Conservation (phyloP, 2,888 invertebrate species). For the Eupithecia subumbrata region DNA sequence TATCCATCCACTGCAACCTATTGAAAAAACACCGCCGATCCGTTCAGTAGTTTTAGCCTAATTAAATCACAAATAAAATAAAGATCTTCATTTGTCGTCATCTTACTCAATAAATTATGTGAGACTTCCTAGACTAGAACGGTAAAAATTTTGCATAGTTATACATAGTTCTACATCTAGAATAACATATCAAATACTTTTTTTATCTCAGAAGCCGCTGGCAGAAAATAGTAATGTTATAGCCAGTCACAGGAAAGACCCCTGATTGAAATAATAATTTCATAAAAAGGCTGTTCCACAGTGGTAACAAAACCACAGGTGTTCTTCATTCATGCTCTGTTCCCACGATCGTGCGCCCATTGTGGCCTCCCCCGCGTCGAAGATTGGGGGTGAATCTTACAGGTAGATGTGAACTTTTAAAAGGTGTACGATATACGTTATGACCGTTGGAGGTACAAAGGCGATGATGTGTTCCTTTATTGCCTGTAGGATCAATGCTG, state of each 20-base stretch:
- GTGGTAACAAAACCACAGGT: constrained; percentile 62
- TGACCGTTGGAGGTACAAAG: constrained; percentile 57
- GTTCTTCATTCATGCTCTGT: constrained; percentile 62
- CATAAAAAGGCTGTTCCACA: constrained; percentile 26
- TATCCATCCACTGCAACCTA: not conserved
- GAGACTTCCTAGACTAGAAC: not conserved
- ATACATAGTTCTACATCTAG: not conserved
- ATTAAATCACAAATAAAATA: not conserved
- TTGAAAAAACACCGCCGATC: not conserved
- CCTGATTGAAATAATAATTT: constrained; percentile 14
- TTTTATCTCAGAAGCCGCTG: not conserved
- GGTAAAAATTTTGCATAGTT: not conserved
- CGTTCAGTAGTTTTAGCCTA: not conserved
- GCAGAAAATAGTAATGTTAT: not conserved
- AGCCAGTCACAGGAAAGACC: not conserved
- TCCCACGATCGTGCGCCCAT: constrained; percentile 71
- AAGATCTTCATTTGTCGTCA: not conserved
- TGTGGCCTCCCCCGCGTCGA: constrained; percentile 69
- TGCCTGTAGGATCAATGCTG: not conserved
- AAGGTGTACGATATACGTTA: constrained; percentile 68
- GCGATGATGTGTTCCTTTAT: constrained; percentile 12
- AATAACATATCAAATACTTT: not conserved
- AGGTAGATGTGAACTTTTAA: constrained; percentile 61
- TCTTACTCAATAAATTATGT: not conserved
- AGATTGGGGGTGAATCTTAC: constrained; percentile 73